phyloP scores from a whole-genome alignment of 1,140 invertebrate species.

The Sogatella furcifera region DNA sequence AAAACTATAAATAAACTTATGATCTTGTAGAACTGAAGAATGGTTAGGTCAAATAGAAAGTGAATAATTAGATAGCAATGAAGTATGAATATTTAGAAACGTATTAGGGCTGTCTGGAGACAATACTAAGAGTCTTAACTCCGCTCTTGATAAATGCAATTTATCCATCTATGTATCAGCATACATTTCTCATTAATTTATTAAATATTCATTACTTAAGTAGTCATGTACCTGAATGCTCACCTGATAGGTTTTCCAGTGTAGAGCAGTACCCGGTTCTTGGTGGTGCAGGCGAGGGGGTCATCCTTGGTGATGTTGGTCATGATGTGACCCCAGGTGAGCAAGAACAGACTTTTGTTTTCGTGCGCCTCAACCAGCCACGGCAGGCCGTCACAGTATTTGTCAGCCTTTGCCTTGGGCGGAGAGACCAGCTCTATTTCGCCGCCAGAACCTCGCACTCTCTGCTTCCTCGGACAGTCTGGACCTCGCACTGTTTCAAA shows the following conservation, averaged over 20 bases:
- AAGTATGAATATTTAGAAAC: too few species aligned
- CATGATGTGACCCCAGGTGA: slow-evolving; percentile 43
- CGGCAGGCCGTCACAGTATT: slow-evolving; percentile 54
- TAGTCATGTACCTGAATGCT: too few species aligned
- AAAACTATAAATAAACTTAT: too few species aligned
- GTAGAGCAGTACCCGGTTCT: slow-evolving; percentile 62
- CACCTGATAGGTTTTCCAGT: slow-evolving; percentile 37
- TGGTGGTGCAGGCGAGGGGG: slow-evolving; percentile 43
- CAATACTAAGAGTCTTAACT: too few species aligned
- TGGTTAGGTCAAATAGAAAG: too few species aligned
- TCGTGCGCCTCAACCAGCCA: slow-evolving; percentile 68
- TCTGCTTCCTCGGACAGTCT: slow-evolving; percentile 50
- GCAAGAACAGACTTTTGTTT: slow-evolving; percentile 58
- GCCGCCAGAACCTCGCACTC: slow-evolving; percentile 56
- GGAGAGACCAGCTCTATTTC: slow-evolving; percentile 48
- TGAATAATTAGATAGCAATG: too few species aligned
- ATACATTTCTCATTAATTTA: too few species aligned
- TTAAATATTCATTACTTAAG: too few species aligned
- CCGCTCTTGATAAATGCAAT: too few species aligned
- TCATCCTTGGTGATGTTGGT: slow-evolving; percentile 19
- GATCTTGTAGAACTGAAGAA: too few species aligned
- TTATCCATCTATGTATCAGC: too few species aligned
- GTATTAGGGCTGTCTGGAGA: too few species aligned
- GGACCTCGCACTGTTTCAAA: slow-evolving; percentile 52
- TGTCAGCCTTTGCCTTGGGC: slow-evolving; percentile 33